Evolutionary conservation across 2,797 vertebrate genomes (phyloP), one percentile per base, ranked within the genome.

Genomic region (Esox lucius): DNA sequence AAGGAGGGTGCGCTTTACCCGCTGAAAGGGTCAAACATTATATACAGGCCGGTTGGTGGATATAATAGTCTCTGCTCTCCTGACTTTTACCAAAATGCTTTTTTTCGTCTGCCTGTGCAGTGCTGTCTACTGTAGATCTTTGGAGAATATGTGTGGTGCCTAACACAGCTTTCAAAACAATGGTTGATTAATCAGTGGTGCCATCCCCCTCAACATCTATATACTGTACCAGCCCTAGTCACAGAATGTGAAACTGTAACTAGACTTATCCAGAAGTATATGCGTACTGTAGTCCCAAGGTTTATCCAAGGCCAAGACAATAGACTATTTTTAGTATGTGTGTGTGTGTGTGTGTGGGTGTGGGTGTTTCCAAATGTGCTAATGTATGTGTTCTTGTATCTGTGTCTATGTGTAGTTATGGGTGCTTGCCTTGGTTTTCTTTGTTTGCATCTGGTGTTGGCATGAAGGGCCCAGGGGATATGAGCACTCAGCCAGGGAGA

Each of bases 361-460:
- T 73, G 51, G 48, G 28, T 68, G 67, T 49, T 28, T 24, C 3
- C 33, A 35, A n/a, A 65, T 51, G 75, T 68, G 26, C n/a, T 69
- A 83, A 77, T 51, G 80, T 26, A 12, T 82, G 86, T 87, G 75
- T 51, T 80, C 81, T 74, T 84, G 83, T 80, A 83, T 82, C 81
- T 72, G 77, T 83, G 80, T 83, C 72, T 84, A 77, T 71, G 77
- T 80, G 74, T 71, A 84, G 72, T 31, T 48, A 61, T 28, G 59
- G 42, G n/a, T 48, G 31, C 73, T 77, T 67, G 79, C 75, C 46
- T 83, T 51, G 68, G 70, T 87, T 86, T 78, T 82, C 82, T 91
- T 90, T 88, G 81, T 88, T 80, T 85, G 85, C 79, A 84, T 90
- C 84, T 87, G 84, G 87, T 76, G 80, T 87, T 89, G 90, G 89